A percentile compares a stretch with the other conserved stretches of the same genome.
phyloP scores from a whole-genome alignment of 2,113 vertebrate genomes.

The Triplophysa dalaica region DNA sequence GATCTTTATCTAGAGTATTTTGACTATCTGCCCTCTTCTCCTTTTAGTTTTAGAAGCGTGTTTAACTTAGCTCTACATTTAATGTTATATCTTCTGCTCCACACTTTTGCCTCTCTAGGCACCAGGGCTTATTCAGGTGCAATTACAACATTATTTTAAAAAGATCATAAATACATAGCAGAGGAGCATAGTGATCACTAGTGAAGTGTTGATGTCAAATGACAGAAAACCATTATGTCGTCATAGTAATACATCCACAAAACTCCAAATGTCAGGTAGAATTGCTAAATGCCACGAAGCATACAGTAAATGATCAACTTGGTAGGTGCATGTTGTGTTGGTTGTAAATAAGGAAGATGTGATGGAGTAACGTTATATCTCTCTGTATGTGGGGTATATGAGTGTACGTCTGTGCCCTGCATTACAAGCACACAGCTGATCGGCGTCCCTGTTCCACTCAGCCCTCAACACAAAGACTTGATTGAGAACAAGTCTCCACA shows the following conservation, averaged over 20 bases:
- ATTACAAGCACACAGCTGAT: constrained; percentile 74
- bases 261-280: background rate
- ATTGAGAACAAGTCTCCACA: constrained; percentile 61
- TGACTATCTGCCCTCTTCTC: background rate
- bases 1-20: background rate
- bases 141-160: background rate
- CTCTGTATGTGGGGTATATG: constrained; percentile 34
- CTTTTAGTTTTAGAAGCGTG: background rate
- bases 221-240: no score
- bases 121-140: background rate
- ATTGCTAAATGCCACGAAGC: background rate
- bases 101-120: background rate
- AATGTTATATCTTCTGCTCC: background rate
- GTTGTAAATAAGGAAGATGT: constrained; percentile 6
- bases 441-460: constrained; percentile 68
- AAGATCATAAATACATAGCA: no score
- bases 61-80: background rate
- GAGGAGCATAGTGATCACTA: no score
- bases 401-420: constrained; percentile 62
- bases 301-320: no score
- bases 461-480: constrained; percentile 69
- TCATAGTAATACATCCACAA: no score
- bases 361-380: background rate
- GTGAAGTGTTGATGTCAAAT: no score
- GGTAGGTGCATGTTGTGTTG: background rate